Conservation (phyloP, 2,888 invertebrate genomes). For the Melangyna quadrimaculata region DNA sequence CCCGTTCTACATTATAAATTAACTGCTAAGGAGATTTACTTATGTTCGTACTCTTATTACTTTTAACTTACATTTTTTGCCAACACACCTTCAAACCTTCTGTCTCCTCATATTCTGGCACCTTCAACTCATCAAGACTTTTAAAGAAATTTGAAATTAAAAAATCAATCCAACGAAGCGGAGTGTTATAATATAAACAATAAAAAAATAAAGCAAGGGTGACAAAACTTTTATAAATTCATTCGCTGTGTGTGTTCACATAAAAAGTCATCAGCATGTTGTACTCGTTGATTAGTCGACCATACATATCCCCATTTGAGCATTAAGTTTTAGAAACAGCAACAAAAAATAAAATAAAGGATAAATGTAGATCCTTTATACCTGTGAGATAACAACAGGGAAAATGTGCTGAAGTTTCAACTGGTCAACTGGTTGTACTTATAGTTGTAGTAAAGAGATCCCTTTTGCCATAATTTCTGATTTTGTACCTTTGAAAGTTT, state of each 20-base stretch:
- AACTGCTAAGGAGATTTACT: no score
- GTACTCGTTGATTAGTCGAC: constrained; percentile 72
- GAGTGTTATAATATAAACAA: background rate
- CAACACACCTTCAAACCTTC: no score
- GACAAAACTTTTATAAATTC: constrained; percentile 67
- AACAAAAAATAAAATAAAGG: background rate
- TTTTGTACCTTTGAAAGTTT: constrained; percentile 57
- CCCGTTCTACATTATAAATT: no score
- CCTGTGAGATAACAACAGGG: constrained; percentile 60
- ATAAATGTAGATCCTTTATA: constrained; percentile 47
- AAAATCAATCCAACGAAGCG: background rate
- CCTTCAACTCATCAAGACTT: no score
- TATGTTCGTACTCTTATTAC: no score
- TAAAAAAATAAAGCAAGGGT: constrained; percentile 58
- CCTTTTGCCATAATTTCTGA: constrained; percentile 64
- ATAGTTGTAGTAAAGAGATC: constrained; percentile 8
- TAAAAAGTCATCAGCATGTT: constrained; percentile 72
- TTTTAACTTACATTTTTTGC: no score
- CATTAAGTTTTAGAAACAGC: constrained; percentile 69
- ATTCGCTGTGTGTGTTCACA: constrained; percentile 47
- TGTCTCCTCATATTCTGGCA: no score
- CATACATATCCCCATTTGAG: constrained; percentile 66
- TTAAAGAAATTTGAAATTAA: no score
- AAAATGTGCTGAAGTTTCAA: constrained; percentile 42
- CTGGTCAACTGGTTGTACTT: no score